Evolutionary conservation across 2,888 invertebrate species (phyloP).

Genomic region (Trichacis sp.): DNA sequence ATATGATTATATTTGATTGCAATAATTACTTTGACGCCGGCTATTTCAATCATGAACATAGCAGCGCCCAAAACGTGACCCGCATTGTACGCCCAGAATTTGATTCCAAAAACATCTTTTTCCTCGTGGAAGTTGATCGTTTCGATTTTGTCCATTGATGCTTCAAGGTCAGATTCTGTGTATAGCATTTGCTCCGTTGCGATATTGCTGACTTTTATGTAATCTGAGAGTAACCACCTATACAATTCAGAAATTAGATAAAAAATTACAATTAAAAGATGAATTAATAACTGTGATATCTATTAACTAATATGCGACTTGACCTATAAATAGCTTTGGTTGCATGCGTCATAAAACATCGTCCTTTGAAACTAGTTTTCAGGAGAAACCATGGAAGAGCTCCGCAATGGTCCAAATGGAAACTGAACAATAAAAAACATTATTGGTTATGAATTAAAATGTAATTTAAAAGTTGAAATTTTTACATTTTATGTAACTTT

Average conservation of each 20-base stretch:
- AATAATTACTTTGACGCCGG: constrained; percentile 86
- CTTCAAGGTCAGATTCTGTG: constrained; percentile 96
- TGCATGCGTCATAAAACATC: constrained; percentile 99
- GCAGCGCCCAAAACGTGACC: constrained; percentile 99
- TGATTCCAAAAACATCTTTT: constrained; percentile 94
- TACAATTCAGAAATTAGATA: too few species aligned
- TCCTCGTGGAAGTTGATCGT: constrained; percentile 98
- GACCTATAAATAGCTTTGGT: constrained; percentile 99
- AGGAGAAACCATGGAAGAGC: constrained; percentile 97
- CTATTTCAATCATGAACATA: constrained; percentile 99
- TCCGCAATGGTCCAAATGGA: constrained; percentile 98
- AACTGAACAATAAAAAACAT: too few species aligned
- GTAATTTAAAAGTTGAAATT: too few species aligned
- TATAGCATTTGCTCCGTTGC: constrained; percentile 97
- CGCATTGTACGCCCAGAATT: constrained; percentile 99
- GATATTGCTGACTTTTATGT: constrained; percentile 98
- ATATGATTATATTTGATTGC: too few species aligned
- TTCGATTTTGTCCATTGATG: constrained; percentile 99
- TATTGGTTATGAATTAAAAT: too few species aligned
- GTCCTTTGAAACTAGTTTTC: constrained; percentile 96
- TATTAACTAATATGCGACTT: too few species aligned
- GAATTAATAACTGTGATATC: too few species aligned
- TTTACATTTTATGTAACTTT: too few species aligned
- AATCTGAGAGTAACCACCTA: constrained; percentile 97
- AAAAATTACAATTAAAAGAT: too few species aligned